Percentiles rank a stretch among this genome's conserved stretches.
Conservation (phyloP, 2,797 vertebrate genomes). For the Astyanax mexicanus region DNA sequence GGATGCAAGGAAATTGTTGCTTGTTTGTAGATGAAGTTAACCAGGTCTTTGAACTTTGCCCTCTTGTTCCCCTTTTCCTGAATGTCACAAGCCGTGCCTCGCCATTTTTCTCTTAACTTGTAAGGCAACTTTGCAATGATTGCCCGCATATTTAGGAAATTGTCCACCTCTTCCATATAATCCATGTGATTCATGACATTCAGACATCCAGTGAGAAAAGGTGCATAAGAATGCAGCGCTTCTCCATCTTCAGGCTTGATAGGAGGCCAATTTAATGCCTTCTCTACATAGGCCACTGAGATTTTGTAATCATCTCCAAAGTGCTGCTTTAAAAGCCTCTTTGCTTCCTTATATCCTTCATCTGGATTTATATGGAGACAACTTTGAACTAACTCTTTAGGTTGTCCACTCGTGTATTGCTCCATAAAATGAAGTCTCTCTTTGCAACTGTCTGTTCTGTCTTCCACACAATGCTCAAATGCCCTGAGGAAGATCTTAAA, state of each 20-base stretch:
- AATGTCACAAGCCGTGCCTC: neutral
- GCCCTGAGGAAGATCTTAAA: too few species aligned
- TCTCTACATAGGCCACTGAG: neutral
- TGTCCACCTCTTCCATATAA: too few species aligned
- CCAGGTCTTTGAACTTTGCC: too few species aligned
- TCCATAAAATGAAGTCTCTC: neutral
- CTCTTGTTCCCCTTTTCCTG: neutral
- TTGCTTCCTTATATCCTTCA: too few species aligned
- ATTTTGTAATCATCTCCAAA: constrained; percentile 5
- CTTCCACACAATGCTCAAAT: neutral
- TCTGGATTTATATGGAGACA: neutral
- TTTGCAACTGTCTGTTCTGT: neutral
- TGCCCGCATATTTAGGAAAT: neutral
- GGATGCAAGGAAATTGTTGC: constrained; percentile 4
- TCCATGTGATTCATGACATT: too few species aligned
- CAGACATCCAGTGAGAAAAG: too few species aligned
- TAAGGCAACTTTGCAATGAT: neutral
- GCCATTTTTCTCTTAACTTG: neutral
- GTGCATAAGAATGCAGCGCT: too few species aligned
- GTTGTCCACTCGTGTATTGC: neutral
- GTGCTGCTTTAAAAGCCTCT: too few species aligned
- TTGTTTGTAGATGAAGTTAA: constrained; percentile 9
- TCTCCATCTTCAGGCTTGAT: constrained; percentile 1
- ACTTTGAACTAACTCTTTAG: neutral
- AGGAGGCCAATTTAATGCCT: neutral